Conservation (phyloP, 1,140 invertebrate species). For the Kradibia gibbosae region DNA sequence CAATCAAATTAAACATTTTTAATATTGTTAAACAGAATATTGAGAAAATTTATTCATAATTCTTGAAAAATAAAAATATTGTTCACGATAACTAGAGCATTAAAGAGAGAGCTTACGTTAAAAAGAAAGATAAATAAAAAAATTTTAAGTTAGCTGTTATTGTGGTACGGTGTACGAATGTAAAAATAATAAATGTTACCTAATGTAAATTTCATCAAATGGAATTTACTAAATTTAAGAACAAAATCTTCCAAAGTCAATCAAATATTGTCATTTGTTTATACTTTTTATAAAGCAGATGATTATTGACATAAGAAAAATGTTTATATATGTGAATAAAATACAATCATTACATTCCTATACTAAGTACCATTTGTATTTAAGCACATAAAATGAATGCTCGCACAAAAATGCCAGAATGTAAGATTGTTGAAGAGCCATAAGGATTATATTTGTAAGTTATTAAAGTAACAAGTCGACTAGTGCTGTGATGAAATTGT, state of each 20-base stretch:
- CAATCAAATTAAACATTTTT: slow-evolving; percentile 36
- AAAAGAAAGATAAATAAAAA: slow-evolving; percentile 58
- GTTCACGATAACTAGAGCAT: not conserved
- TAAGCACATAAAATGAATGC: slow-evolving; percentile 43
- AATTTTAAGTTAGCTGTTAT: slow-evolving; percentile 63
- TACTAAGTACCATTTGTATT: slow-evolving; percentile 44
- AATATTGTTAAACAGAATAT: not conserved
- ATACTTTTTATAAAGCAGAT: slow-evolving; percentile 37
- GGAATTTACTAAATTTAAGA: slow-evolving; percentile 37
- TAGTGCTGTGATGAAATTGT: slow-evolving; percentile 41
- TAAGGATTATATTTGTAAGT: slow-evolving; percentile 7
- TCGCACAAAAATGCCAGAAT: slow-evolving; percentile 41
- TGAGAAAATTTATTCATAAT: not conserved
- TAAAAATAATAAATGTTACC: slow-evolving; percentile 44
- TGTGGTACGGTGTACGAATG: slow-evolving; percentile 46
- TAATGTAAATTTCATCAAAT: slow-evolving; percentile 31
- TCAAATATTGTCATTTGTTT: slow-evolving; percentile 43
- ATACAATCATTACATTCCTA: slow-evolving; percentile 49
- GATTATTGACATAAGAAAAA: slow-evolving; percentile 18
- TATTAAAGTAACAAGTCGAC: slow-evolving; percentile 26
- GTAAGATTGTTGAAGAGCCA: slow-evolving; percentile 47
- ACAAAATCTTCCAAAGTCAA: slow-evolving; percentile 47
- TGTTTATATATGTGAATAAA: slow-evolving; percentile 44
- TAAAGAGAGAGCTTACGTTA: slow-evolving; percentile 60
- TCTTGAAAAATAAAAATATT: not conserved